Conservation (phyloP, 2,888 invertebrate species). For the Lepidochitona cinerea region DNA sequence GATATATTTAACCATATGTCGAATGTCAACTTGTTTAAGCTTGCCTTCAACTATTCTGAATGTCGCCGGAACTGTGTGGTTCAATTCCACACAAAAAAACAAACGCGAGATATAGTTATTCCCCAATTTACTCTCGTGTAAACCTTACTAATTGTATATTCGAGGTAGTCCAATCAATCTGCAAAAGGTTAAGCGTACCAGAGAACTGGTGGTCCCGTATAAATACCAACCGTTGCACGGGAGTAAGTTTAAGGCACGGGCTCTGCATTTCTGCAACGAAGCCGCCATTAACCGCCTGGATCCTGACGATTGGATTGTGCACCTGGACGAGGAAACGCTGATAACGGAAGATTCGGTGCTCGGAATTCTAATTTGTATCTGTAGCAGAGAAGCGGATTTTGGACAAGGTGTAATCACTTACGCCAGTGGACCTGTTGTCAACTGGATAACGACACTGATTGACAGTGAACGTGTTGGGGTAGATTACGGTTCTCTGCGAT, state of each 20-base stretch:
- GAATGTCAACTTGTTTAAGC: too few relatives aligned
- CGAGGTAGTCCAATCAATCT: constrained; percentile 31
- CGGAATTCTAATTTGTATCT: background rate
- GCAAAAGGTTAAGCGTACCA: background rate
- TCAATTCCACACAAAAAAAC: too few relatives aligned
- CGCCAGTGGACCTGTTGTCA: constrained; percentile 53
- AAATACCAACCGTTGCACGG: background rate
- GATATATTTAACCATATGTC: too few relatives aligned
- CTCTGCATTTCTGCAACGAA: constrained; percentile 2
- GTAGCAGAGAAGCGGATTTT: background rate
- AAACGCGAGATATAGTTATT: too few relatives aligned
- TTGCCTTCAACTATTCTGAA: too few relatives aligned
- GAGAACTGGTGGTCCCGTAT: background rate
- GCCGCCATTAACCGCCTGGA: background rate
- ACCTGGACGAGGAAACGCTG: constrained; percentile 9
- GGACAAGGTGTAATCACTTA: constrained; percentile 40
- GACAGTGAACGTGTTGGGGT: constrained; percentile 58
- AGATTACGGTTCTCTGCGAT: constrained; percentile 47
- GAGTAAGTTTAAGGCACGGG: constrained; percentile 6
- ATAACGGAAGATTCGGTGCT: background rate
- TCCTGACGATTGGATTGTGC: constrained; percentile 5
- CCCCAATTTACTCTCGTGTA: too few relatives aligned
- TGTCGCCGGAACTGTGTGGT: too few relatives aligned
- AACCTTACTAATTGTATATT: too few relatives aligned
- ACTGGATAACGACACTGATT: constrained; percentile 58